Evolutionary conservation across 2,113 vertebrate genomes (phyloP).

Genomic region (Felis chaus): DNA sequence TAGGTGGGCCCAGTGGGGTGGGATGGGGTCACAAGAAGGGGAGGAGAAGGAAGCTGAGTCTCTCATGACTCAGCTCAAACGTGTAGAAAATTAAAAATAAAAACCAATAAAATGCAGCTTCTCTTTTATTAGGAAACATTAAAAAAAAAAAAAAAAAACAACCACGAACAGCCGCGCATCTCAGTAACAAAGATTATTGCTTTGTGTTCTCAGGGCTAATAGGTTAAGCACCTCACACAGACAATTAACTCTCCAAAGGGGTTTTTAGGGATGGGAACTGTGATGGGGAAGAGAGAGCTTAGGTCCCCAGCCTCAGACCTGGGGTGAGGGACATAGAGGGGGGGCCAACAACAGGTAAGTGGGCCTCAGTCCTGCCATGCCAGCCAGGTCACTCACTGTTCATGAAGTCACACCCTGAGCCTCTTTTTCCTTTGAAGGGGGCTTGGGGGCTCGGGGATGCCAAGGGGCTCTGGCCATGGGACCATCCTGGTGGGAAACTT

Average conservation of each 20-base stretch:
- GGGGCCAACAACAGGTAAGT: slow-evolving; percentile 26
- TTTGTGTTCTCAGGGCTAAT: slow-evolving; percentile 89
- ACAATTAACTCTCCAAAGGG: slow-evolving; percentile 87
- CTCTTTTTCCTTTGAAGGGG: slow-evolving; percentile 58
- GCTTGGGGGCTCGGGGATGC: slow-evolving; percentile 26
- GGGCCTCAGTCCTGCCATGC: slow-evolving; percentile 77
- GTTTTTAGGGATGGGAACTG: slow-evolving; percentile 26
- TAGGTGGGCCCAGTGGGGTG: slow-evolving; percentile 73
- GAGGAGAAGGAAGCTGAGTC: slow-evolving; percentile 78
- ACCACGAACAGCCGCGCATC: slow-evolving; percentile 84
- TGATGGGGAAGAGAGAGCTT: background rate
- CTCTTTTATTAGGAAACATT: slow-evolving; percentile 88
- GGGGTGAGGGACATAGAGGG: slow-evolving; percentile 67
- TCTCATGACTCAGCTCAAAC: slow-evolving; percentile 80
- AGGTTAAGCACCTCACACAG: slow-evolving; percentile 84
- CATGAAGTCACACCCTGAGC: slow-evolving; percentile 78
- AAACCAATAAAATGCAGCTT: slow-evolving; percentile 87
- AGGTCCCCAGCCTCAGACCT: slow-evolving; percentile 63
- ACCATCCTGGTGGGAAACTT: slow-evolving; percentile 81
- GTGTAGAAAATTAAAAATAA: slow-evolving; percentile 89
- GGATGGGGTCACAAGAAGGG: slow-evolving; percentile 63
- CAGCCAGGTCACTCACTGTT: slow-evolving; percentile 80
- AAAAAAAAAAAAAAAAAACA: slow-evolving; percentile 75
- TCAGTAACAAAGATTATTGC: slow-evolving; percentile 93
- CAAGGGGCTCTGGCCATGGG: slow-evolving; percentile 62